Evolutionary conservation across 2,797 vertebrate species (phyloP), one percentile per base, ranked within the genome.

Genomic region (Acestrorhynchus altus): DNA sequence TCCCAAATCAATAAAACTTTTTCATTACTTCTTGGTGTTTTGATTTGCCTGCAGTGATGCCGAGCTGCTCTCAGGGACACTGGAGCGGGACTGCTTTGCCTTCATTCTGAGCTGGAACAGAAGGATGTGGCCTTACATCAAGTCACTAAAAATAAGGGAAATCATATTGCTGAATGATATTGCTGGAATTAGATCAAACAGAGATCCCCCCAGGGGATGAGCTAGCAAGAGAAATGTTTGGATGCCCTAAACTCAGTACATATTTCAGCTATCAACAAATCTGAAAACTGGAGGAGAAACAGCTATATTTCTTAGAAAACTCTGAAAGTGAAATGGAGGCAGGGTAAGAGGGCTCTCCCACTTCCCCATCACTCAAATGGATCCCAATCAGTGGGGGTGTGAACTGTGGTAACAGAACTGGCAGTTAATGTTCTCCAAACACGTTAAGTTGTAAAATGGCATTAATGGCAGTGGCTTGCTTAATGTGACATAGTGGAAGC

Each of bases 141-240:
- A 47, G 24, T 22, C 24, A 31, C 12, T 22, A n/a, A 40, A 76
- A 59, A 68, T 31, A 49, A 18, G n/a, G 16, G 24, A 47, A 57
- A 46, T 67, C 26, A 35, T 49, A 49, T 47, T 15, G 1, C n/a
- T 39, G 74, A 59, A 67, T 57, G 52, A 76, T 51, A 57, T 9
- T 39, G 42, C 26, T 18, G 64, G 63, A 57, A 59, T 59, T 59
- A 46, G 64, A 76, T 59, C 51, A 68, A 12, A 54, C 52, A 75
- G 24, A 4, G 40, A 49, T 24, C 68, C 51, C 39, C 63, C 47
- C 72, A 39, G 72, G 40, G 26, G 22, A 6, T 10, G 11, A 66
- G 35, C 35, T 66, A 49, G 16, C 42, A 0, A 66, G 47, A 44
- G 15, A 40, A 47, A 51, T 22, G 11, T 31, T 44, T 72, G 52